Evolutionary conservation across 2,888 invertebrate species (phyloP).

Genomic region (Bimastos eiseni): DNA sequence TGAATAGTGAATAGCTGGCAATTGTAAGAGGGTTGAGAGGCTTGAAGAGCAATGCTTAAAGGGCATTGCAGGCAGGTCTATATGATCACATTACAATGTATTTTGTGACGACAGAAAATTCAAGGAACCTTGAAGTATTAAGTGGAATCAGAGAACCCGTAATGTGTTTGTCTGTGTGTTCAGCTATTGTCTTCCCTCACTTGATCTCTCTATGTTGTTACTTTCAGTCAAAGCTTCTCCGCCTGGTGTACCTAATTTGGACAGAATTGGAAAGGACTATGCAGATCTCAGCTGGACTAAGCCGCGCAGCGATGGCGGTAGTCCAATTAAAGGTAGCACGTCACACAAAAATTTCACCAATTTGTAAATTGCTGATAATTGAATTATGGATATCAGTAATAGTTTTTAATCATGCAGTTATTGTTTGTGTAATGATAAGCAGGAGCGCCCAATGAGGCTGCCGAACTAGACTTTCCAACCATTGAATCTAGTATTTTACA

Average conservation of each 20-base stretch:
- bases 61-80: too few relatives aligned
- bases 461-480: too few relatives aligned
- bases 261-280: conserved; percentile 83
- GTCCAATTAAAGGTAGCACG: conserved; percentile 75
- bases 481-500: too few relatives aligned
- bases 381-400: conserved; percentile 3
- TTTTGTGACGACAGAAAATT: too few relatives aligned
- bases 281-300: conserved; percentile 92
- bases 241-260: conserved; percentile 84
- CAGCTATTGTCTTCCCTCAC: neutral
- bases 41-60: too few relatives aligned
- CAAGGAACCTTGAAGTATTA: neutral
- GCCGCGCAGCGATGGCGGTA: conserved; percentile 86
- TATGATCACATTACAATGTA: too few relatives aligned
- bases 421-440: neutral
- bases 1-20: too few relatives aligned
- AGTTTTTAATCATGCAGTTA: neutral
- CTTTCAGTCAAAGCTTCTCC: conserved; percentile 72
- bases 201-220: neutral
- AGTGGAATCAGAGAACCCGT: neutral
- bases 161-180: neutral
- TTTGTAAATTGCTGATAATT: neutral
- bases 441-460: too few relatives aligned
- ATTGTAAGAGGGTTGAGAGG: too few relatives aligned
- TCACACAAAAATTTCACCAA: too few relatives aligned